Conservation (phyloP, 2,113 vertebrate species). For the Suricata suricatta region DNA sequence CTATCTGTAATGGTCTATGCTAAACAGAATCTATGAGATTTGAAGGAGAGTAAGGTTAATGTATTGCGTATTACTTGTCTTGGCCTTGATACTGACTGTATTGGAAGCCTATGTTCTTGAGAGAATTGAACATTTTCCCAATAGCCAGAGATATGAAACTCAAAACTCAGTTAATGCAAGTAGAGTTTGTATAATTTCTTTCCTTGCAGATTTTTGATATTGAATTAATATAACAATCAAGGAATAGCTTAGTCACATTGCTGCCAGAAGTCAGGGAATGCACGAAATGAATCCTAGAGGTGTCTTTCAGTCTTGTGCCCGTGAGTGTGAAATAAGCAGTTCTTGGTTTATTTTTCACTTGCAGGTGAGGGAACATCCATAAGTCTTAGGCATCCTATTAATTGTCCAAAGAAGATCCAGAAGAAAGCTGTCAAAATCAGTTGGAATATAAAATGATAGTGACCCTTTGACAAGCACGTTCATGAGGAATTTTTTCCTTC, state of each 20-base stretch:
- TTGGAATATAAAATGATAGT: not conserved
- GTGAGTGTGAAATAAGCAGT: not conserved
- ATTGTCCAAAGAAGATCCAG: not conserved
- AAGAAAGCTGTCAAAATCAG: slow-evolving; percentile 33
- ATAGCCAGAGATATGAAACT: not conserved
- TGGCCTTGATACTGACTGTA: not conserved
- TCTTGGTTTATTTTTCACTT: slow-evolving; percentile 8
- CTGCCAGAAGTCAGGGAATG: not conserved
- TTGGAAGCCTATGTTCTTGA: not conserved
- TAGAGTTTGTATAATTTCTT: not conserved
- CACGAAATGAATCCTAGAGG: not conserved
- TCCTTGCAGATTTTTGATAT: not conserved
- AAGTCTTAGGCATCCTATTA: slow-evolving; percentile 4
- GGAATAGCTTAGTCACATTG: not conserved
- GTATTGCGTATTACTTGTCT: not conserved
- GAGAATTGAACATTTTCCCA: not conserved
- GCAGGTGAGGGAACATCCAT: not conserved
- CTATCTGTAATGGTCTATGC: not conserved
- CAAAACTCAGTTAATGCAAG: slow-evolving; percentile 2
- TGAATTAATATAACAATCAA: not conserved
- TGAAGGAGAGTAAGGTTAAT: not conserved
- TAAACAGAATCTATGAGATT: not conserved
- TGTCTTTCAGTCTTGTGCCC: not conserved
- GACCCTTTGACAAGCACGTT: slow-evolving; percentile 24
- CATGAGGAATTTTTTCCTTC: not conserved